These are phyloP conservation scores for Lasioglossum albipes DNA, from an alignment of 1,140 invertebrate species.

Conservation along the genomic window DNA sequence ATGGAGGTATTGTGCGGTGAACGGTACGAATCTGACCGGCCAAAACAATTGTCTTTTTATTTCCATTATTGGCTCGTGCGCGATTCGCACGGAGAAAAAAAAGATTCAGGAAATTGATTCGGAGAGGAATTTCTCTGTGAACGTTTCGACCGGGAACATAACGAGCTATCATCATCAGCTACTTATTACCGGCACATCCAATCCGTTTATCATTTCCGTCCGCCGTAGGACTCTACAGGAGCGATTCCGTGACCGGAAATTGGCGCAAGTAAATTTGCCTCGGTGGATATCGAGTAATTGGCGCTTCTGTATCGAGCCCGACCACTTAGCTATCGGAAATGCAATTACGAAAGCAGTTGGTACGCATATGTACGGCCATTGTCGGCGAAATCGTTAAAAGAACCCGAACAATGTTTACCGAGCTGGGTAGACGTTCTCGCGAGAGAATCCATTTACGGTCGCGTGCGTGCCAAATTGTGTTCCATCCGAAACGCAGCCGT, in stretches of 20 bases:
- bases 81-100: not conserved
- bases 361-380: not conserved
- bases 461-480: slow-evolving; percentile 11
- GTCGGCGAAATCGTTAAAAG: not conserved
- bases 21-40: not conserved
- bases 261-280: slow-evolving; percentile 52
- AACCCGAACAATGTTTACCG: not conserved
- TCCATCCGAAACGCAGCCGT: slow-evolving; percentile 5
- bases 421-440: not conserved
- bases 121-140: not conserved
- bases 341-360: slow-evolving; percentile 4
- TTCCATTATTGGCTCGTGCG: not conserved
- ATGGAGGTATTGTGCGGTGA: not conserved
- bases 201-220: slow-evolving; percentile 52
- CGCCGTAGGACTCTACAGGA: slow-evolving; percentile 6
- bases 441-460: not conserved
- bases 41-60: not conserved
- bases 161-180: slow-evolving; percentile 49
- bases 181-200: slow-evolving; percentile 21
- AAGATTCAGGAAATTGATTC: not conserved
- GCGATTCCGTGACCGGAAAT: slow-evolving; percentile 48
- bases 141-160: not conserved
- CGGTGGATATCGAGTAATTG: slow-evolving; percentile 31
- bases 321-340: not conserved
- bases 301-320: not conserved